phyloP scores from a whole-genome alignment of 2,113 vertebrate genomes.

The Halichoerus grypus region DNA sequence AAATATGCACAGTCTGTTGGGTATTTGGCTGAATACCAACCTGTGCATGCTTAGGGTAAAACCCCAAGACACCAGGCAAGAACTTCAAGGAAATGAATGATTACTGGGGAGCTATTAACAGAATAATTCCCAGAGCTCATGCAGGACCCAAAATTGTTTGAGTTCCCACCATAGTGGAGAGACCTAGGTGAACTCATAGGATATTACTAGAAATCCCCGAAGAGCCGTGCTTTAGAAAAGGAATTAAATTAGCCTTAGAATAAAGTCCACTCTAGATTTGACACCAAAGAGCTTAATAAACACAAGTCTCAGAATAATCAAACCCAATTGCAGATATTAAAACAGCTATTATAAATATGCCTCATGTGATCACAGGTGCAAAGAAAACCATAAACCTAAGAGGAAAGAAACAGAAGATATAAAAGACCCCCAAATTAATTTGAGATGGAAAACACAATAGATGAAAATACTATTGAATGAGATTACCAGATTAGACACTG shows the following conservation, averaged over 20 bases:
- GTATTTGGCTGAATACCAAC: not conserved
- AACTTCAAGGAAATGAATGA: conserved; percentile 34
- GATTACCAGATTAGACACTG: not conserved
- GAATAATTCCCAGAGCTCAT: not conserved
- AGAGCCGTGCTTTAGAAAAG: not conserved
- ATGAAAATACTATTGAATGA: not conserved
- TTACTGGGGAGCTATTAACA: not conserved
- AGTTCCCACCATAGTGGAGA: not conserved
- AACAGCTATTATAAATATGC: not conserved
- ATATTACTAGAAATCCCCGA: not conserved
- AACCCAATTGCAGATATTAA: not conserved
- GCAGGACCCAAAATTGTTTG: not conserved
- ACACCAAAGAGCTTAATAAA: conserved; percentile 25
- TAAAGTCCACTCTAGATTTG: not conserved
- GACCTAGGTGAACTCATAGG: not conserved
- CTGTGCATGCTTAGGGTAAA: not conserved
- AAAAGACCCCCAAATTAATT: not conserved
- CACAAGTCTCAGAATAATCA: not conserved
- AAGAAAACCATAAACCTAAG: not conserved
- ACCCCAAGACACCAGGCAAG: not conserved
- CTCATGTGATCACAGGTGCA: not conserved
- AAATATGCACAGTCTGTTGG: not conserved
- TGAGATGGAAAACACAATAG: not conserved
- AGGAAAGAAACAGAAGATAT: not conserved
- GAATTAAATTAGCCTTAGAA: not conserved